A percentile compares a stretch with the other conserved stretches of the same genome.
Conservation (phyloP, 2,797 vertebrate genomes). For the Geotrypetes seraphini region DNA sequence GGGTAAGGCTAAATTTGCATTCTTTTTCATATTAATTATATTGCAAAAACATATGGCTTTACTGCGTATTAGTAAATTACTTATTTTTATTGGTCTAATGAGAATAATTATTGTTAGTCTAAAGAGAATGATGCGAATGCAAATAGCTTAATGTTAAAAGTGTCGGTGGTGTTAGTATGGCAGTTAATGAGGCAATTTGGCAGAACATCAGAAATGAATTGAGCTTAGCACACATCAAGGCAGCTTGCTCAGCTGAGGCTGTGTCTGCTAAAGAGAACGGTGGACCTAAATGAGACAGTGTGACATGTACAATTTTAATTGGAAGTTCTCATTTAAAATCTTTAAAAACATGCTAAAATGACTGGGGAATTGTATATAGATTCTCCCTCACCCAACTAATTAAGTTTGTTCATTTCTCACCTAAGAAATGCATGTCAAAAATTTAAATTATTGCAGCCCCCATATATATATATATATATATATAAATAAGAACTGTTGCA, state of each 20-base stretch:
- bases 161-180: constrained; percentile 28
- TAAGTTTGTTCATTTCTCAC: constrained; percentile 30
- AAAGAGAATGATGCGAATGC: constrained; percentile 20
- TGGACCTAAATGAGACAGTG: constrained; percentile 44
- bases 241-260: constrained; percentile 31
- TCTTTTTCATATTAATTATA: constrained; percentile 11
- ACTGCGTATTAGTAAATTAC: constrained; percentile 27
- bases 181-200: constrained; percentile 57
- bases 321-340: constrained; percentile 48
- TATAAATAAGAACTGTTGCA: constrained; percentile 35
- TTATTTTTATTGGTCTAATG: constrained; percentile 24
- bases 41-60: constrained; percentile 18
- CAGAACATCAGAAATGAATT: constrained; percentile 57
- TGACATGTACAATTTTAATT: constrained; percentile 54
- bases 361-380: too few relatives aligned
- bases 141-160: constrained; percentile 24
- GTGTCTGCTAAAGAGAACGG: constrained; percentile 29
- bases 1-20: not conserved
- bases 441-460: constrained; percentile 33
- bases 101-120: constrained; percentile 25
- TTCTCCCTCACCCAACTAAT: constrained; percentile 46
- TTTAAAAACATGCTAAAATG: constrained; percentile 48
- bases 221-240: constrained; percentile 44
- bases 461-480: constrained; percentile 30
- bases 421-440: constrained; percentile 42